phyloP scores from a whole-genome alignment of 1,140 invertebrate genomes.

The Ceratosolen fusciceps region DNA sequence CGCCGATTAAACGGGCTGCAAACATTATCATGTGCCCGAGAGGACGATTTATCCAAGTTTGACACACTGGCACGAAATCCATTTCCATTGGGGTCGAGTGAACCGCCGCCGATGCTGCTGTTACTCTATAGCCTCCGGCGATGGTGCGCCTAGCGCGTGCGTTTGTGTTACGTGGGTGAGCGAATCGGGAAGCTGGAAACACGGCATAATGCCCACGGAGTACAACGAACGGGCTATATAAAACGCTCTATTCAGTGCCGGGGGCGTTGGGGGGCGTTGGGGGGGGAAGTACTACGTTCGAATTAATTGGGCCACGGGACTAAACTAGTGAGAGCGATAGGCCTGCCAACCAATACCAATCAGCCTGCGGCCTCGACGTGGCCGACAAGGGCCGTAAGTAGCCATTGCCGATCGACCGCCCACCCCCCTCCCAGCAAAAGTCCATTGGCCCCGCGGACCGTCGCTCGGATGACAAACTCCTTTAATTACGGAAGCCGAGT shows the following conservation, averaged over 20 bases:
- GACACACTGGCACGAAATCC: conserved; percentile 18
- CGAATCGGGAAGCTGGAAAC: neutral
- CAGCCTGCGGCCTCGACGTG: neutral
- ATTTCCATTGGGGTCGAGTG: neutral
- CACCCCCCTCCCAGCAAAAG: too few relatives aligned
- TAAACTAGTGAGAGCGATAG: conserved; percentile 22
- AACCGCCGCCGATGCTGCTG: neutral
- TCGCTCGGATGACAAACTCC: conserved; percentile 48
- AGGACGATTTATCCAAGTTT: conserved; percentile 3
- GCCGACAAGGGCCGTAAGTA: too few relatives aligned
- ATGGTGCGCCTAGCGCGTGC: neutral
- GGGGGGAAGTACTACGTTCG: conserved; percentile 5
- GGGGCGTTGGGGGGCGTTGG: neutral
- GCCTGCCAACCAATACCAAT: conserved; percentile 41
- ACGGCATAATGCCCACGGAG: conserved; percentile 7
- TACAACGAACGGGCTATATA: conserved; percentile 1
- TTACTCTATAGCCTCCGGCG: neutral
- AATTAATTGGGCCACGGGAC: conserved; percentile 49
- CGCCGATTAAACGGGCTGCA: neutral
- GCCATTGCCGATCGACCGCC: too few relatives aligned
- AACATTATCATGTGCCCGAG: neutral
- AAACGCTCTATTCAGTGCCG: too few relatives aligned
- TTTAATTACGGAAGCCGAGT: conserved; percentile 49
- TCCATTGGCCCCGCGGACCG: too few relatives aligned
- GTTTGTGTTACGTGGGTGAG: too few relatives aligned